Evolutionary conservation across 2,113 vertebrate genomes (phyloP).

Genomic region (Antigone vipio): DNA sequence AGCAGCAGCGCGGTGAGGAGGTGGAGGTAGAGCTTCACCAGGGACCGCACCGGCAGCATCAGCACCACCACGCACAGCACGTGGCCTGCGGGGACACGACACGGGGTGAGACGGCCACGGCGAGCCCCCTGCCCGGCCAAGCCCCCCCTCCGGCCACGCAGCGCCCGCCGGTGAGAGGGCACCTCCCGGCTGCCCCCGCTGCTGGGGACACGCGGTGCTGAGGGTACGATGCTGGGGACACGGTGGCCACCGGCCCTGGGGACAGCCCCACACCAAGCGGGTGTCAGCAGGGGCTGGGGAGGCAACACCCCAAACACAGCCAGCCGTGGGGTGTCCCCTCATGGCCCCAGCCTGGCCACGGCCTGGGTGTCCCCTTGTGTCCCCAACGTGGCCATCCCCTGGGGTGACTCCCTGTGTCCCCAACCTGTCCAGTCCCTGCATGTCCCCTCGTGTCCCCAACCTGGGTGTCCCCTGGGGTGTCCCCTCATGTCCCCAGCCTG

Average conservation of each 20-base stretch:
- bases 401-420: background rate
- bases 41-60: slow-evolving; percentile 77
- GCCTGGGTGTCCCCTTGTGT: background rate
- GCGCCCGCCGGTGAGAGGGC: too few species aligned
- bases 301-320: background rate
- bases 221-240: background rate
- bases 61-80: slow-evolving; percentile 77
- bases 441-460: background rate
- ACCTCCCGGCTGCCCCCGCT: too few species aligned
- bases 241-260: background rate
- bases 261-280: background rate
- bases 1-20: slow-evolving; percentile 78
- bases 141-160: background rate
- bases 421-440: too few species aligned
- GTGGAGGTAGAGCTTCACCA: slow-evolving; percentile 85
- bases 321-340: background rate
- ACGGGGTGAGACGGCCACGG: background rate
- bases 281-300: background rate
- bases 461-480: background rate
- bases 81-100: slow-evolving; percentile 71
- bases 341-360: too few species aligned
- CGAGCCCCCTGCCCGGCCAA: background rate
- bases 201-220: background rate
- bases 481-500: background rate
- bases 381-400: too few species aligned